These are phyloP conservation scores for Beris morrisii DNA, from an alignment of 2,888 invertebrate genomes.

Conservation along the genomic window DNA sequence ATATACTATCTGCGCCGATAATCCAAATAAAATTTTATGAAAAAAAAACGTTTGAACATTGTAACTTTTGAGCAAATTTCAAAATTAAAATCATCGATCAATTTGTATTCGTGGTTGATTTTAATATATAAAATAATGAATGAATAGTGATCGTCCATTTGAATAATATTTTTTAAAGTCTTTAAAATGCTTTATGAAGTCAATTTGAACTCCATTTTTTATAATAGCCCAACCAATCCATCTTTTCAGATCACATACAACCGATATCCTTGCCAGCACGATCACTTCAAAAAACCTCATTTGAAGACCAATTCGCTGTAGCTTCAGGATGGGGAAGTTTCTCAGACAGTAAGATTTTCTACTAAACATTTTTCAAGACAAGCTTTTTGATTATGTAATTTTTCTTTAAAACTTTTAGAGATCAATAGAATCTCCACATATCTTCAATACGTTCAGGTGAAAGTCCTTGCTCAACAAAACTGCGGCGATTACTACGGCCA, in stretches of 20 bases:
- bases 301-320: not conserved
- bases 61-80: no score
- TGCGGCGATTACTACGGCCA: not conserved
- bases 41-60: not conserved
- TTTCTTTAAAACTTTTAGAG: not conserved
- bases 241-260: no score
- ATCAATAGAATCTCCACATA: not conserved
- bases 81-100: not conserved
- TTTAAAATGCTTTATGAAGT: no score
- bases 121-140: no score
- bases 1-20: no score
- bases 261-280: not conserved
- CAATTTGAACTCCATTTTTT: no score
- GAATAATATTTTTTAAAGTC: no score
- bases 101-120: no score
- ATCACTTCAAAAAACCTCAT: not conserved
- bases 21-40: not conserved
- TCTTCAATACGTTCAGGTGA: slow-evolving; percentile 10
- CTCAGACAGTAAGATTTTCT: not conserved
- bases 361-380: not conserved
- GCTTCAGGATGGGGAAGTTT: slow-evolving; percentile 1
- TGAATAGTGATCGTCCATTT: no score
- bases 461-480: not conserved
- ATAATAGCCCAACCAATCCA: no score
- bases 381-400: not conserved